Base-by-base conservation (phyloP, 2,113 vertebrate genomes). In the Pteruthius melanotis region DNA sequence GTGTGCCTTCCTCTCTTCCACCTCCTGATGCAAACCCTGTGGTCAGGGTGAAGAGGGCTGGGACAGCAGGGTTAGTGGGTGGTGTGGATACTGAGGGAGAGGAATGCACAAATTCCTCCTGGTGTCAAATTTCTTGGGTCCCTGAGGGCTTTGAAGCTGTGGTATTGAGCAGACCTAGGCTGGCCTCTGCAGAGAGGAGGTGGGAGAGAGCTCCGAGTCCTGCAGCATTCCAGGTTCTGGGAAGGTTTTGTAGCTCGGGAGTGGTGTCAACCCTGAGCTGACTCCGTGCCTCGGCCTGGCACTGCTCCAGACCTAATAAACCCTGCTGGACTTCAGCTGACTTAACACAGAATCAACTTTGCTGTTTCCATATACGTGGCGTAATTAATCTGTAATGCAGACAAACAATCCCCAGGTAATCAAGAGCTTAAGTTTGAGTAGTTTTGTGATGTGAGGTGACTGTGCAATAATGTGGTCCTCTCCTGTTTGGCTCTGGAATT, bases 231-330 rank as follows among this genome's bases (percentile, higher is more conserved):
- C 22, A 64, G 11, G 9, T 82, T 91, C 57, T 83, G 63, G 71
- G 59, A 42, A 74, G 66, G 53, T 49, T 87, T 68, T 64, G 21
- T 52, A 28, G 88, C 50, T 85, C 7, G 4, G 74, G 44, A 84
- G 49, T 2, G 1, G 24, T 87, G 90, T 61, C 84, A 94, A 0
- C 6, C 4, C 37, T 37, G 70, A 65, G 28, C 77, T 93, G 83
- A 92, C 86, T 45, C 56, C 0, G 0, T 85, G 68, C 71, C 60
- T 63, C 1, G 3, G 21, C 0, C 0, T 89, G 95, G 89, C 91
- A 23, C 35, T 54, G 33, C 80, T 92, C 89, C 95, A 96, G 86
- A 31, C 76, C 82, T 83, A 49, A 85, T 88, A 86, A 95, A 90
- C 45, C 39, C 68, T 66, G 42, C 79, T 86, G 86, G 52, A 78